Evolutionary conservation across 2,113 vertebrate species (phyloP).

Genomic region (Tylochromis polylepis): DNA sequence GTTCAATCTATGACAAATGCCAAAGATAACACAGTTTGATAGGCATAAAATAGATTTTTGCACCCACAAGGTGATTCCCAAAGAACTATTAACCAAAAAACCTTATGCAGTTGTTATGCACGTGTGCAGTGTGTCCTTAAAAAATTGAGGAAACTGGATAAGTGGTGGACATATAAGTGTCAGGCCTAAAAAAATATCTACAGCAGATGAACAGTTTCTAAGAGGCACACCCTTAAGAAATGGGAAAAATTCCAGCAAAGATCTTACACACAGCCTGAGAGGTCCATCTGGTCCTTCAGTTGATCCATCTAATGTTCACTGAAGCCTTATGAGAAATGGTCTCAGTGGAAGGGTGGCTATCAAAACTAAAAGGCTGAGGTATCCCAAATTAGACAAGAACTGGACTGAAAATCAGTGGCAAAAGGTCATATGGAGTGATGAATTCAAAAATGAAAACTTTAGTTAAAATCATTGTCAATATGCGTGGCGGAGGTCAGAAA

Average conservation of each 20-base stretch:
- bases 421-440: neutral
- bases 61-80: neutral
- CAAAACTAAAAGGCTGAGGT: neutral
- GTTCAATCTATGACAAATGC: neutral
- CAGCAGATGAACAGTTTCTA: neutral
- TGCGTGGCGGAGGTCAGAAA: neutral
- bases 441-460: neutral
- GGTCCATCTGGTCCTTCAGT: too few relatives aligned
- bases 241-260: neutral
- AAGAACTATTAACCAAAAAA: neutral
- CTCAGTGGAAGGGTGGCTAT: neutral
- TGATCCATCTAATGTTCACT: neutral
- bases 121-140: neutral
- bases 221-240: neutral
- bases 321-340: neutral
- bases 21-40: neutral
- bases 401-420: neutral
- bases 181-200: neutral
- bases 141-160: neutral
- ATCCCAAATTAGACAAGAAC: neutral
- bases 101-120: neutral
- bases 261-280: neutral
- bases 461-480: neutral
- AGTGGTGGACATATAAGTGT: neutral
- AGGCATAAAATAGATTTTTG: neutral